A percentile compares a stretch with the other conserved stretches of the same genome.
These are phyloP conservation scores for Mnemiopsis leidyi DNA, from an alignment of 37 sponge, comb jelly and placozoan genomes.

Conservation along the genomic window DNA sequence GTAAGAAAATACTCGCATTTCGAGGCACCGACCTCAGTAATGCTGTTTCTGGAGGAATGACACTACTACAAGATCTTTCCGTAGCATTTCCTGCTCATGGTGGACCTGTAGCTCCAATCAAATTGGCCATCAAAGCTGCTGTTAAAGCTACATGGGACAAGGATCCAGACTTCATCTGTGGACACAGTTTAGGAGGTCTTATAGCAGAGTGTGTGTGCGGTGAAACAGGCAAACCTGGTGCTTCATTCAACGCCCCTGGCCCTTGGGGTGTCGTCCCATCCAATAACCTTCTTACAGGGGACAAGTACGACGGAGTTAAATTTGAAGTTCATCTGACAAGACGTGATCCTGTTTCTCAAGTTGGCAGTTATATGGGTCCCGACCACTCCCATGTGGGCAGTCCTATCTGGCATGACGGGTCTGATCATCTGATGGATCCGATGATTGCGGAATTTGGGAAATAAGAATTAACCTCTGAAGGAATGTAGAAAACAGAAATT, in stretches of 20 bases:
- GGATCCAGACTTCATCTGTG: not conserved
- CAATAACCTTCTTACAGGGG: not conserved
- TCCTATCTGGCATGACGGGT: not conserved
- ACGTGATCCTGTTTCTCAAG: not conserved
- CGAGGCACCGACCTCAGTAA: not conserved
- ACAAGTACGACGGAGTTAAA: not conserved
- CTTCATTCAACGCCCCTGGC: not conserved
- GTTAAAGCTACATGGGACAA: not conserved
- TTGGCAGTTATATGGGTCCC: not conserved
- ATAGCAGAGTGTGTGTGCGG: not conserved
- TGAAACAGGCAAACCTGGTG: not conserved
- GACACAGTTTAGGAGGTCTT: not conserved
- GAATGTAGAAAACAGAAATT: no score
- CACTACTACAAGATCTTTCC: not conserved
- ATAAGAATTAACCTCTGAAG: no score
- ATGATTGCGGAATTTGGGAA: no score
- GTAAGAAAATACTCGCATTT: not conserved
- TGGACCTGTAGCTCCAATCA: not conserved
- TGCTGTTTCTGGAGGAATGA: not conserved
- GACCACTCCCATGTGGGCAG: not conserved
- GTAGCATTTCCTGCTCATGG: not conserved
- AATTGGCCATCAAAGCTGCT: not conserved
- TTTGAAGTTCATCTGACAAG: not conserved
- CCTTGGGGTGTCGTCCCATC: not conserved
- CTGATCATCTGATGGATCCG: no score